Evolutionary conservation across 1,140 invertebrate species (phyloP).

Genomic region (Drosophila asahinai): DNA sequence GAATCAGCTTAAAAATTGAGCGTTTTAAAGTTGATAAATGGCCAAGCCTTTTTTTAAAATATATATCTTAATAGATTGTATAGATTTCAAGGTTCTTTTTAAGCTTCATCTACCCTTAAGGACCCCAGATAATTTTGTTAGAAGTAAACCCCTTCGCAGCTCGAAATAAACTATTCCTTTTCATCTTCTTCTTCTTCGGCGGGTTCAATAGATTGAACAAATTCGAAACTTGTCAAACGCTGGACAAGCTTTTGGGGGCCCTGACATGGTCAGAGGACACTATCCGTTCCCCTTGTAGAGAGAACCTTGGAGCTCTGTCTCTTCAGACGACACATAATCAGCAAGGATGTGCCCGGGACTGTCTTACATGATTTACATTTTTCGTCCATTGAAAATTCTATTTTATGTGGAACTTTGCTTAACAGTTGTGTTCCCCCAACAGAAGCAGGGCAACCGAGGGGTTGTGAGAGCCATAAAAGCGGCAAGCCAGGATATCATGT

Average conservation of each 20-base stretch:
- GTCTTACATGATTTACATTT: slow-evolving; percentile 78
- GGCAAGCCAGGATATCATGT: slow-evolving; percentile 9
- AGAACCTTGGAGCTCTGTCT: slow-evolving; percentile 6
- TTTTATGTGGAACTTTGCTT: slow-evolving; percentile 74
- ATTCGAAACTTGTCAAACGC: not conserved
- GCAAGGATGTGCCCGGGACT: slow-evolving; percentile 46
- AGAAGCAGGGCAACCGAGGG: not conserved
- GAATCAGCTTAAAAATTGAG: not conserved
- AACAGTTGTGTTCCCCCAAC: slow-evolving; percentile 40
- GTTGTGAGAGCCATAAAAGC: slow-evolving; percentile 20
- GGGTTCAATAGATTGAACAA: slow-evolving; percentile 12
- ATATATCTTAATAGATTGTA: no score
- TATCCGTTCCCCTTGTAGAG: not conserved
- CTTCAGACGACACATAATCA: slow-evolving; percentile 53
- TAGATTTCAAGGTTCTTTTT: not conserved
- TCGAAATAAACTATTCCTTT: not conserved
- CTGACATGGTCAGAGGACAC: slow-evolving; percentile 3
- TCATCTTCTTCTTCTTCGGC: not conserved
- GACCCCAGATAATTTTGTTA: no score
- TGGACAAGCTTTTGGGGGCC: slow-evolving; percentile 3
- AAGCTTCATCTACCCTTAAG: not conserved
- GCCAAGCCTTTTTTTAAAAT: not conserved
- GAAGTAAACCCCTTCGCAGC: not conserved
- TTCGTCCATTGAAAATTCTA: slow-evolving; percentile 77
- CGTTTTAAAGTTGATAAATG: not conserved